phyloP scores from a whole-genome alignment of 2,888 invertebrate genomes.

The Andricus curvator region DNA sequence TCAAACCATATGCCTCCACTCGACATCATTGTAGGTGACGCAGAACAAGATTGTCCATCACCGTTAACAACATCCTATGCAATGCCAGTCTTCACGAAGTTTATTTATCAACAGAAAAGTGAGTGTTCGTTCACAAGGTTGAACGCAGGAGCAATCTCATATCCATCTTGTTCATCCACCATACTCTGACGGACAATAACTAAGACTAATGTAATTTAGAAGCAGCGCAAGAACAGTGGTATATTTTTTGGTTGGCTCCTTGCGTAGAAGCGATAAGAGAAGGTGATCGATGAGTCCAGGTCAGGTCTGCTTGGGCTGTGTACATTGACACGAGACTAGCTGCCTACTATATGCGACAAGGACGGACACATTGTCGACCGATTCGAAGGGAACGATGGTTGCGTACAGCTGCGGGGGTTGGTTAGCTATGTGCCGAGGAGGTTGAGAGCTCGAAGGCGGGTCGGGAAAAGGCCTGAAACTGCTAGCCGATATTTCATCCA shows the following conservation, averaged over 20 bases:
- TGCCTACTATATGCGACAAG: conserved; percentile 14
- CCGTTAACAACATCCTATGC: background rate
- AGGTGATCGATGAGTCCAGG: conserved; percentile 26
- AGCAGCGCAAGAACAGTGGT: conserved; percentile 22
- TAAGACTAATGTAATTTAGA: conserved; percentile 21
- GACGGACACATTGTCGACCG: conserved; percentile 1
- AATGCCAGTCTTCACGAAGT: background rate
- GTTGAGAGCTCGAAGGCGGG: conserved; percentile 50
- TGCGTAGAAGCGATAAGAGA: conserved; percentile 20
- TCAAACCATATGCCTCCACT: background rate
- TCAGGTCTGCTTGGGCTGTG: background rate
- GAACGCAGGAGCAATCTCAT: conserved; percentile 24
- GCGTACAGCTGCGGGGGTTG: conserved; percentile 37
- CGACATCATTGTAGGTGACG: background rate
- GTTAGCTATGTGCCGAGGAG: conserved; percentile 43
- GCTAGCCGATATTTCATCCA: conserved; percentile 75
- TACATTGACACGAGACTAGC: background rate
- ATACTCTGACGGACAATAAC: conserved; percentile 19
- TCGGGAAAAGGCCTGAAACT: conserved; percentile 63
- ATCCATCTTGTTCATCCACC: conserved; percentile 31
- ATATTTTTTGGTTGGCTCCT: conserved; percentile 9
- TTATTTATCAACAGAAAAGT: background rate
- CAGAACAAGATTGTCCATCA: background rate
- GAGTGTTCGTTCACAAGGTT: background rate
- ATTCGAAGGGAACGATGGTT: background rate